These are phyloP conservation scores for Stichodactyla helianthus DNA, from an alignment of 64 coral and sea anemone species.

Conservation along the genomic window DNA sequence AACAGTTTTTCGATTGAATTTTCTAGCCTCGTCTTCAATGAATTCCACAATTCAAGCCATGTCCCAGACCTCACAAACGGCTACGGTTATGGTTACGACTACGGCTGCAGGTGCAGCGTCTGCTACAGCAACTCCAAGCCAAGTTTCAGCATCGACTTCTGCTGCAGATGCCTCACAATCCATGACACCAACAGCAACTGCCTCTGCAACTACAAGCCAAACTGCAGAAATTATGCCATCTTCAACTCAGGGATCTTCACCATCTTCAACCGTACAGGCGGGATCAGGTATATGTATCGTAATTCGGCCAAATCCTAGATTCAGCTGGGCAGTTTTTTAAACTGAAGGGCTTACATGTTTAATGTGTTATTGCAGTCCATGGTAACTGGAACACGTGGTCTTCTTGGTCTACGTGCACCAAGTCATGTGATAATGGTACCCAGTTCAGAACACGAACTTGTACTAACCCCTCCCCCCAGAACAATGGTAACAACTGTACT, in stretches of 20 bases:
- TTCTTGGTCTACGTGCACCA: slow-evolving; percentile 70
- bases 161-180: not conserved
- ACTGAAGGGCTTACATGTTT: too few relatives aligned
- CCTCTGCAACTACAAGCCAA: not conserved
- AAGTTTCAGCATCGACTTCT: not conserved
- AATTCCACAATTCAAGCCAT: not conserved
- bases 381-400: slow-evolving; percentile 80
- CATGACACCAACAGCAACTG: not conserved
- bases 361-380: slow-evolving; percentile 40
- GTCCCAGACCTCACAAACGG: not conserved
- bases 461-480: slow-evolving; percentile 40
- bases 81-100: not conserved
- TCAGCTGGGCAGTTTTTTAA: too few relatives aligned
- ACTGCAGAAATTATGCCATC: not conserved
- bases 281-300: not conserved
- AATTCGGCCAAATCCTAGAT: too few relatives aligned
- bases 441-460: slow-evolving; percentile 71
- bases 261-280: not conserved
- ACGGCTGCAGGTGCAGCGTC: not conserved
- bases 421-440: slow-evolving; percentile 72
- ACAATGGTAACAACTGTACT: slow-evolving; percentile 51
- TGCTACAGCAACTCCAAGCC: not conserved
- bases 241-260: not conserved
- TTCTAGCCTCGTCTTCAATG: not conserved
- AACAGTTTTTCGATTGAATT: not conserved